These are phyloP conservation scores for Thamnaconus septentrionalis DNA, from an alignment of 2,113 vertebrate species.

Conservation along the genomic window DNA sequence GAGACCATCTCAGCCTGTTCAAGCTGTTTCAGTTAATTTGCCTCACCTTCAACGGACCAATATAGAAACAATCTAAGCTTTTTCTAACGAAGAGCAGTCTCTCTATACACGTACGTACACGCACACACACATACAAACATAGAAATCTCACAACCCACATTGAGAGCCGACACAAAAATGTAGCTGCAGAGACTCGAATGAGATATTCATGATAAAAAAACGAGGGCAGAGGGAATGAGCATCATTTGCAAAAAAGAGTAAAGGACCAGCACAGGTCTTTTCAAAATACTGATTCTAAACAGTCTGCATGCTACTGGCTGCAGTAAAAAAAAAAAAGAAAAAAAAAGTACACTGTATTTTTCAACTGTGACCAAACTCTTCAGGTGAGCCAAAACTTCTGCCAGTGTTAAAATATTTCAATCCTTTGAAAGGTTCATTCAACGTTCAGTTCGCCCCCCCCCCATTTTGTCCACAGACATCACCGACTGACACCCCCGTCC, in stretches of 20 bases:
- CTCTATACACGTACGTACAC: too few species aligned
- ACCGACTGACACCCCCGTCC: not conserved
- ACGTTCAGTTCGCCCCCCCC: too few species aligned
- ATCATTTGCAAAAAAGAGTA: not conserved
- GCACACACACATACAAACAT: too few species aligned
- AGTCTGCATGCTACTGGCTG: not conserved
- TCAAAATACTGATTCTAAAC: not conserved
- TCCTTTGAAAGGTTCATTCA: too few species aligned
- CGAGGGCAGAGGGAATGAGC: not conserved
- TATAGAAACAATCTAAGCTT: too few species aligned
- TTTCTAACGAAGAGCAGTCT: too few species aligned
- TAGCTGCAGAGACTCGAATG: not conserved
- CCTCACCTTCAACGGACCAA: too few species aligned
- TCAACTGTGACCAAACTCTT: not conserved
- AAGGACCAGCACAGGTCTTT: not conserved
- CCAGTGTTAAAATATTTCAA: too few species aligned
- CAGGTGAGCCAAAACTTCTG: not conserved
- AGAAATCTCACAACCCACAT: too few species aligned
- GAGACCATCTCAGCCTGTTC: conserved; percentile 9
- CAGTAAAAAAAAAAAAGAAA: not conserved
- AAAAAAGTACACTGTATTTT: not conserved
- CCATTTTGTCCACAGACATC: too few species aligned
- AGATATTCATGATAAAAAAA: not conserved
- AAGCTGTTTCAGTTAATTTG: not conserved
- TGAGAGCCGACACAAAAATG: not conserved